phyloP scores from a whole-genome alignment of 2,113 vertebrate genomes.

The Cardinalis cardinalis region DNA sequence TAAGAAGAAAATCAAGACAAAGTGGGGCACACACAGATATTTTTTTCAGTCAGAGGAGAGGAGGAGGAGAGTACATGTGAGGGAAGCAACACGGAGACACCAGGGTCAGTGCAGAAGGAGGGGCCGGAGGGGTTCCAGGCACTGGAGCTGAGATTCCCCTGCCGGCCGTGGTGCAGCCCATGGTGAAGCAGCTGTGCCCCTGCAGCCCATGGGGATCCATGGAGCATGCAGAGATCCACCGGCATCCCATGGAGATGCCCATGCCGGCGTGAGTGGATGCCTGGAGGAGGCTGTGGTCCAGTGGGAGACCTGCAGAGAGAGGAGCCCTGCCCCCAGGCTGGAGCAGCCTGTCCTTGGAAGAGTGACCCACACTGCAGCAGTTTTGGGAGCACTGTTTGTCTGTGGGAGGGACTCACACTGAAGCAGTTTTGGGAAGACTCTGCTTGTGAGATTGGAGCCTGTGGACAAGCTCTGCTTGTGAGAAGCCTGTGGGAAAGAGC shows the following conservation, averaged over 20 bases:
- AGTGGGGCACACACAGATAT: accelerated
- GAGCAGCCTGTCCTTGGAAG: not conserved
- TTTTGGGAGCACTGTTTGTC: too few species aligned
- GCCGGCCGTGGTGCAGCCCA: accelerated
- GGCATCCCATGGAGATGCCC: accelerated
- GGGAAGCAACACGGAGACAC: too few species aligned
- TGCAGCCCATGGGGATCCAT: not conserved
- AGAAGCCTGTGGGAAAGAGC: accelerated
- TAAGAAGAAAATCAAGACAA: not conserved
- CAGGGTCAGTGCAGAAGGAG: not conserved
- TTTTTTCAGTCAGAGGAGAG: not conserved
- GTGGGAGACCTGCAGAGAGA: not conserved
- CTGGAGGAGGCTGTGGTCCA: not conserved
- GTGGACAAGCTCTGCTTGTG: accelerated
- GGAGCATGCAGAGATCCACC: not conserved
- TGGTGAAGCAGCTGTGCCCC: not conserved
- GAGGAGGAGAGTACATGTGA: not conserved
- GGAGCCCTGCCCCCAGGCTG: not conserved
- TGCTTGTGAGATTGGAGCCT: not conserved
- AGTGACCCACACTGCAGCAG: accelerated
- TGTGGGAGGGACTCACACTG: too few species aligned
- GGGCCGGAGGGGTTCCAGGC: not conserved
- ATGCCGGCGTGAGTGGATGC: not conserved
- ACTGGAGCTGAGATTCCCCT: accelerated
- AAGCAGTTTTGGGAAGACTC: too few species aligned